Evolutionary conservation across 1,140 invertebrate genomes (phyloP).

Genomic region (Lepidurus apus): DNA sequence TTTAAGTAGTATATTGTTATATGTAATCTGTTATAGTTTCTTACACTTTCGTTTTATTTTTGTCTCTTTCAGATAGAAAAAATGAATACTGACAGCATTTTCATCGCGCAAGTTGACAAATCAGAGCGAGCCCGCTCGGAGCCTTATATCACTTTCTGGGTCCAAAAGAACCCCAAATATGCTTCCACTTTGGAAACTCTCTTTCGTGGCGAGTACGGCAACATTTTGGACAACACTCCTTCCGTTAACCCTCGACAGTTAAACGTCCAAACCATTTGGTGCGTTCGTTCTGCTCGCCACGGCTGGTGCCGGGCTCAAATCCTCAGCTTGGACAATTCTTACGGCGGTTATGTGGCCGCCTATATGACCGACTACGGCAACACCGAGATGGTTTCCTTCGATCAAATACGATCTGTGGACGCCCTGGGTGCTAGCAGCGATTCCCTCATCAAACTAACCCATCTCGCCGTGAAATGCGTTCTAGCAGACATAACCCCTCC

Average conservation of each 20-base stretch:
- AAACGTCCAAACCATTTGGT: not conserved
- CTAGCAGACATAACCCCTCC: not conserved
- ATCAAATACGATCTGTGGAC: slow-evolving; percentile 37
- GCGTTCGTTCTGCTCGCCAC: not conserved
- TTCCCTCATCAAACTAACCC: not conserved
- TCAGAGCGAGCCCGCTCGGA: not conserved
- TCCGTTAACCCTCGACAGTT: not conserved
- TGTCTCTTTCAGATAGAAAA: not conserved
- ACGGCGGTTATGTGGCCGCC: not conserved
- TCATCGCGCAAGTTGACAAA: not conserved
- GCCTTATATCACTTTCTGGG: not conserved
- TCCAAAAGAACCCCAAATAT: not conserved
- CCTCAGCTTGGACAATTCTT: not conserved
- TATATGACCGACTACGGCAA: slow-evolving; percentile 55
- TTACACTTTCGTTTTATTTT: not conserved
- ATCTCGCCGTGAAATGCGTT: not conserved
- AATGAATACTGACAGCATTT: not conserved
- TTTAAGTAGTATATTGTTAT: too few species aligned
- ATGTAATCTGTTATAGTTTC: too few species aligned
- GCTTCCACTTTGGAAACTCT: not conserved
- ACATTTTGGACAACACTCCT: not conserved
- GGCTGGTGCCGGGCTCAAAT: not conserved
- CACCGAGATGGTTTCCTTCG: slow-evolving; percentile 42
- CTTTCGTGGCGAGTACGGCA: not conserved
- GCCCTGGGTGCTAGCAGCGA: not conserved